phyloP scores from a whole-genome alignment of 2,113 vertebrate genomes.

The Opisthocomus hoazin region DNA sequence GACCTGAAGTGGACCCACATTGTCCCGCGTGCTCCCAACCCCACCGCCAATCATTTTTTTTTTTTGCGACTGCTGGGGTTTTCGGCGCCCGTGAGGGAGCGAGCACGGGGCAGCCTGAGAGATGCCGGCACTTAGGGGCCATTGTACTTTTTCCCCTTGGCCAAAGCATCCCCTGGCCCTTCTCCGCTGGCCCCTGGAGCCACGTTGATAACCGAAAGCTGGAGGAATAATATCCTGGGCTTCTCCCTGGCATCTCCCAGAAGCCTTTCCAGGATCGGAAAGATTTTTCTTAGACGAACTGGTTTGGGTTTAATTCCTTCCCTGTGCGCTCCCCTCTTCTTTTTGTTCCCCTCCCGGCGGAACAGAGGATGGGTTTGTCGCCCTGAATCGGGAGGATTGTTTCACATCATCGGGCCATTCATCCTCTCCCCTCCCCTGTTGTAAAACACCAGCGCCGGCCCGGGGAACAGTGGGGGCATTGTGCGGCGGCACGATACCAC shows the following conservation, averaged over 20 bases:
- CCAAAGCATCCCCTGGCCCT: conserved; percentile 70
- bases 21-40: conserved; percentile 57
- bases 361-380: conserved; percentile 88
- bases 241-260: not conserved
- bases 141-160: conserved; percentile 15
- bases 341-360: conserved; percentile 58
- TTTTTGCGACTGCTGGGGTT: not conserved
- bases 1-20: conserved; percentile 78
- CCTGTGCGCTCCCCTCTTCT: not conserved
- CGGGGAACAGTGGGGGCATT: conserved; percentile 89
- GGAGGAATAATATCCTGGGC: not conserved
- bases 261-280: not conserved
- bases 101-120: not conserved
- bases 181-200: not conserved
- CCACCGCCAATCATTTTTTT: conserved; percentile 19
- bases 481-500: conserved; percentile 90
- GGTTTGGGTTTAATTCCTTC: conserved; percentile 48
- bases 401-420: conserved; percentile 89
- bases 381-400: conserved; percentile 89
- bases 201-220: conserved; percentile 40
- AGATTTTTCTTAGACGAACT: not conserved
- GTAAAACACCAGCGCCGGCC: conserved; percentile 90
- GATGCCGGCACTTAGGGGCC: conserved; percentile 50
- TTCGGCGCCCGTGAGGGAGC: not conserved
- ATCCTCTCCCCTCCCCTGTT: conserved; percentile 92